Base-by-base conservation (phyloP, 2,113 vertebrate genomes). In the Pundamilia nyererei region DNA sequence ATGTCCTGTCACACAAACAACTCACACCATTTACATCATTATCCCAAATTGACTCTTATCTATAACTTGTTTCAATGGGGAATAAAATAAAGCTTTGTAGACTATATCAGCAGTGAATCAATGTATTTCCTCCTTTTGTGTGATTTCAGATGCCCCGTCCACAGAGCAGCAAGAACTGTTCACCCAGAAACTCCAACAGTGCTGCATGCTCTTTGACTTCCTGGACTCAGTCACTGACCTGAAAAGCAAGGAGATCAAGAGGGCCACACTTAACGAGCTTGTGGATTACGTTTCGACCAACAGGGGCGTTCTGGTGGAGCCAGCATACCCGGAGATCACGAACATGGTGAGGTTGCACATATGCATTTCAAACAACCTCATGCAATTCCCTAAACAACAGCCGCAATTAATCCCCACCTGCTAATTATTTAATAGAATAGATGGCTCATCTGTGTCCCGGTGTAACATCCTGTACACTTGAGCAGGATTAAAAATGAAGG, bases 231-330 rank as follows among this genome's bases (percentile, higher is more conserved):
- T 99, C 93, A 97, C 96, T 24, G 98, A 99, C 96, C 95, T 99
- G 93, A 99, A 98, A 96, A 98, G 97, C 96, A 99, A 99, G 96
- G 99, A 99, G 96, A 97, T 99, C 90, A 99, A 99, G 95, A 97
- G 99, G 96, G 98, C 98, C 91, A 98, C 98, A 2, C 96, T 99
- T 60, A 98, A 97, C 84, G 99, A 99, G 95, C 96, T 99, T 82
- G 98, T 99, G 95, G 99, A 99, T 92, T 99, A 98, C 53, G 97
- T 99, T 91, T 98, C 99, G 91, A 98, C 98, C 93, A 99, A 98
- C 96, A 97, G 98, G 91, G 99, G 98, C 9, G 96, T 99, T 83
- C 97, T 99, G 95, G 97, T 98, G 94, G 99, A 99, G 91, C 93
- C 98, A 51, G 94, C 97, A 14, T 99, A 99, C 96, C 97, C 98